phyloP scores from a whole-genome alignment of 2,797 vertebrate genomes.

The Cyprinella venusta region DNA sequence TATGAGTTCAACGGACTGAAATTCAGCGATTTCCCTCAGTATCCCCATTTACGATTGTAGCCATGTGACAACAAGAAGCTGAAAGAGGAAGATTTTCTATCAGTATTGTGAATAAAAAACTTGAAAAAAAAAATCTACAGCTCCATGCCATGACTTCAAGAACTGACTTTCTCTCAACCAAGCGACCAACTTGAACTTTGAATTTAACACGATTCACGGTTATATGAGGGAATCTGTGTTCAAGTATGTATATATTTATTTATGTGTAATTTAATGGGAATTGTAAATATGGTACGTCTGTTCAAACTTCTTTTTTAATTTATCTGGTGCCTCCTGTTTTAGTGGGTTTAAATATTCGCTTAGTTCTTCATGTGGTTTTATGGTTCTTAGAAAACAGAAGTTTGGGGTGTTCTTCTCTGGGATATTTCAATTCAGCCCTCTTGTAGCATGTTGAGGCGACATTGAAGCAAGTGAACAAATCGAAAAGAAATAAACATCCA shows the following conservation, averaged over 20 bases:
- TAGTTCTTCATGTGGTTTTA: constrained; percentile 99
- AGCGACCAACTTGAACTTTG: constrained; percentile 94
- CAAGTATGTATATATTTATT: constrained; percentile 99
- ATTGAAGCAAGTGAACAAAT: constrained; percentile 96
- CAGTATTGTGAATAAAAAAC: constrained; percentile 99
- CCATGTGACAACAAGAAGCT: constrained; percentile 81
- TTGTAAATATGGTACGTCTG: constrained; percentile 99
- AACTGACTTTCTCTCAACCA: constrained; percentile 84
- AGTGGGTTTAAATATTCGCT: constrained; percentile 97
- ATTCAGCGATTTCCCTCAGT: constrained; percentile 84
- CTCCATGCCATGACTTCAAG: constrained; percentile 95
- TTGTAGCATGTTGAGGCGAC: constrained; percentile 98
- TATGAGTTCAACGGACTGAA: constrained; percentile 91
- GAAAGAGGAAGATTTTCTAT: constrained; percentile 94
- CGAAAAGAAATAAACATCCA: constrained; percentile 85
- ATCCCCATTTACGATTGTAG: constrained; percentile 93
- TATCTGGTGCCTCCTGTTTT: constrained; percentile 99
- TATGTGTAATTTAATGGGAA: constrained; percentile 99
- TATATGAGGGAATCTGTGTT: constrained; percentile 99
- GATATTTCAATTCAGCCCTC: constrained; percentile 95
- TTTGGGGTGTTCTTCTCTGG: constrained; percentile 86
- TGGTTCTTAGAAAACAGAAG: constrained; percentile 95
- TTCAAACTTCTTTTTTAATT: constrained; percentile 96
- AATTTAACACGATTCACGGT: constrained; percentile 94
- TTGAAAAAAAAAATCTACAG: constrained; percentile 91